Percentiles rank a stretch among this genome's conserved stretches.
Evolutionary conservation across 1,140 invertebrate genomes (phyloP).

Genomic region (Penaeus japonicus): DNA sequence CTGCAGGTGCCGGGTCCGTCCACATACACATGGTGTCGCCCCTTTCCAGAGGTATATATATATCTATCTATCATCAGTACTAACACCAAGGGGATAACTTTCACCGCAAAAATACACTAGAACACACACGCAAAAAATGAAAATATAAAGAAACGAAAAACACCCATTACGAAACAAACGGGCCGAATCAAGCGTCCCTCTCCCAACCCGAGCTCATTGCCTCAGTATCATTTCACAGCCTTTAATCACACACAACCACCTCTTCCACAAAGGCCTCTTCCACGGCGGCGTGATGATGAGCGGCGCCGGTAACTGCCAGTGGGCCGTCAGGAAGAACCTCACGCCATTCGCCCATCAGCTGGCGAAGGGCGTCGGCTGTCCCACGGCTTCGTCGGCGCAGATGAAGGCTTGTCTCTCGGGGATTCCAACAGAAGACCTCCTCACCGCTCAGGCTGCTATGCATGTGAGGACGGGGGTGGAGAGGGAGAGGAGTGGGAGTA

Average conservation of each 20-base stretch:
- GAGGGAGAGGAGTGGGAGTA: neutral
- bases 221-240: neutral
- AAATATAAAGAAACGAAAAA: no score
- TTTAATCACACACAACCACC: neutral
- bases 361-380: neutral
- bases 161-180: no score
- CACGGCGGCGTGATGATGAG: neutral
- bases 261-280: neutral
- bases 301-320: neutral
- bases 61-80: neutral
- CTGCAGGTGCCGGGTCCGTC: conserved; percentile 73
- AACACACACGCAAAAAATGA: no score
- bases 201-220: neutral
- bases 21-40: conserved; percentile 73
- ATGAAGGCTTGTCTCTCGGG: neutral
- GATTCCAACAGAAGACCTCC: neutral
- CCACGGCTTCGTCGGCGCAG: neutral
- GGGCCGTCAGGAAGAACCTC: neutral
- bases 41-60: conserved; percentile 65
- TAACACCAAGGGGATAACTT: no score
- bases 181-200: no score
- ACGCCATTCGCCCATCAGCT: neutral
- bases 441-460: neutral
- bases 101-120: no score
- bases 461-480: neutral